Conservation (phyloP, 2,113 vertebrate species). For the Urocolius indicus region DNA sequence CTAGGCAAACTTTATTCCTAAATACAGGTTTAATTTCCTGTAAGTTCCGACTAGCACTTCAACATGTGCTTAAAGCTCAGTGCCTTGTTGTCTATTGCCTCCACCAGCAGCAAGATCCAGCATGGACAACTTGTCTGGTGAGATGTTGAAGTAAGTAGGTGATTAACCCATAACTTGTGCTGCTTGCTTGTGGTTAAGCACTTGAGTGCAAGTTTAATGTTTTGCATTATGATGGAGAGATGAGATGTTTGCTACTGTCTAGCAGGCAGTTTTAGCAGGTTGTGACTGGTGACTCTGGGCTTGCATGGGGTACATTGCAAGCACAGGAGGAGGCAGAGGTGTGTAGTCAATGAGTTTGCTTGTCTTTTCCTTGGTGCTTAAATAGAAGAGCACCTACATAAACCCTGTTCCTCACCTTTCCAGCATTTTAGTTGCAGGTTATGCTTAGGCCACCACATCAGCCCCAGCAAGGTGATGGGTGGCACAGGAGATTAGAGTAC, state of each 20-base stretch:
- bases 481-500: background rate
- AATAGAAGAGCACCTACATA: background rate
- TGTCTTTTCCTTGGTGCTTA: background rate
- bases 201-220: background rate
- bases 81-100: fast-evolving
- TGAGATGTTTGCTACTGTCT: background rate
- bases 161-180: background rate
- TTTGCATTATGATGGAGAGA: background rate
- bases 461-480: background rate
- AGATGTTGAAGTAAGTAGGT: background rate
- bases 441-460: background rate
- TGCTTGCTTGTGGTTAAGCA: background rate
- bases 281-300: background rate
- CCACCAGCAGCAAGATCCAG: background rate
- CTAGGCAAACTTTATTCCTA: background rate
- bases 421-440: fast-evolving
- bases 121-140: background rate
- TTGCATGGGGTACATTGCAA: background rate
- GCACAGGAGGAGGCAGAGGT: background rate
- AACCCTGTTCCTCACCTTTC: background rate
- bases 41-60: background rate
- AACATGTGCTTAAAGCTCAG: background rate
- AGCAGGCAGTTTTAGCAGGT: background rate
- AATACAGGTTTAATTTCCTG: background rate
- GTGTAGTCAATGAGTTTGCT: background rate